Evolutionary conservation across 2,113 vertebrate genomes (phyloP).

Genomic region (Geothlypis trichas): DNA sequence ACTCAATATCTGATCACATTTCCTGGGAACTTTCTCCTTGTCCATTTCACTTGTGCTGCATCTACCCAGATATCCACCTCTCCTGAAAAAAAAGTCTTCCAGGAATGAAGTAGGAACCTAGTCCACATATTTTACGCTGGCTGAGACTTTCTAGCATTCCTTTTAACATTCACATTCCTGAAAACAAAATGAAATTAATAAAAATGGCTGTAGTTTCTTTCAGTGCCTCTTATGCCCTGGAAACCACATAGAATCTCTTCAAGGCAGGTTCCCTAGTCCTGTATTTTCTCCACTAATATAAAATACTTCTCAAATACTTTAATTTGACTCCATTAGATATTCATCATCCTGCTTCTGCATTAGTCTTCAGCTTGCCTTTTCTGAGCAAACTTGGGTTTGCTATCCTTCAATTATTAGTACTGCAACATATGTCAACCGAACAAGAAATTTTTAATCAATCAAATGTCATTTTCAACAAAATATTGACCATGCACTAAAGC

Average conservation of each 20-base stretch:
- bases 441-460: background rate
- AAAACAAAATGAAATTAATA: background rate
- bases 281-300: background rate
- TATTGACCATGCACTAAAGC: background rate
- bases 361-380: background rate
- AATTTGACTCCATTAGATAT: background rate
- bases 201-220: background rate
- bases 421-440: background rate
- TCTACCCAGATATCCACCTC: background rate
- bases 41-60: background rate
- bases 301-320: background rate
- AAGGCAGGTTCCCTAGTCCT: background rate
- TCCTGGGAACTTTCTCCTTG: background rate
- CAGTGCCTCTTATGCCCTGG: background rate
- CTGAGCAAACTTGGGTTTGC: background rate
- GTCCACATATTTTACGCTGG: background rate
- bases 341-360: background rate
- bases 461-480: background rate
- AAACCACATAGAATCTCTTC: background rate
- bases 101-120: background rate
- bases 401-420: background rate
- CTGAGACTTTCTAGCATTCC: background rate
- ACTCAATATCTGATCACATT: background rate
- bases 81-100: background rate
- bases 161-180: background rate